A percentile compares a stretch with the other conserved stretches of the same genome.
Evolutionary conservation across 2,113 vertebrate species (phyloP).

Genomic region (Scalopus aquaticus): DNA sequence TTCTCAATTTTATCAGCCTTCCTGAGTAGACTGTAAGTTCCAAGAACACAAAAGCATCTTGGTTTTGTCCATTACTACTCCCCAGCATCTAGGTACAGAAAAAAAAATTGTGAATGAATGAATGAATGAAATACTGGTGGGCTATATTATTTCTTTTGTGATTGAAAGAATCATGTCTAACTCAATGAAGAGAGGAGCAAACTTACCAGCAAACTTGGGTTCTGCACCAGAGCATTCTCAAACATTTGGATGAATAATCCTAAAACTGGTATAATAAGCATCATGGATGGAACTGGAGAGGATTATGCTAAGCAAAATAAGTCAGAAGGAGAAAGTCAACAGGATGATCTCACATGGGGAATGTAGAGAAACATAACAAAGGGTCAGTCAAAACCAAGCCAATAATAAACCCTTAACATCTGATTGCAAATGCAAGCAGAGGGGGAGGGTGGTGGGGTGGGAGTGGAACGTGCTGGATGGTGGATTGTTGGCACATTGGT

Average conservation of each 20-base stretch:
- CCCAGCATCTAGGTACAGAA: no score
- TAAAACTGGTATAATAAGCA: not conserved
- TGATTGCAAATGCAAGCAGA: no score
- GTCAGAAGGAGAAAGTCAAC: no score
- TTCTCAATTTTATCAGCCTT: not conserved
- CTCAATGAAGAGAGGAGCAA: not conserved
- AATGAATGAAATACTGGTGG: not conserved
- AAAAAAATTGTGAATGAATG: not conserved
- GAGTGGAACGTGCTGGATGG: no score
- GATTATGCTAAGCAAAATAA: not conserved
- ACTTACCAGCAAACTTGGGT: not conserved
- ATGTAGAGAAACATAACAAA: no score
- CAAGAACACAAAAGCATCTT: not conserved
- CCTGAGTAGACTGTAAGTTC: not conserved
- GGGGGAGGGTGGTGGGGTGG: no score
- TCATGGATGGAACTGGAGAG: no score
- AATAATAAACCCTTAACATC: no score
- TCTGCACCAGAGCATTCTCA: not conserved
- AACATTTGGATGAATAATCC: not conserved
- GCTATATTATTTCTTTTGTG: not conserved
- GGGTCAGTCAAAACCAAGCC: no score
- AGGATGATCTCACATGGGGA: no score
- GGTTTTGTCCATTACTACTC: not conserved
- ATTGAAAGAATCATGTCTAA: not conserved
- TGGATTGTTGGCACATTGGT: no score